These are phyloP conservation scores for Hippocampus abdominalis DNA, from an alignment of 2,113 vertebrate species.

Conservation along the genomic window DNA sequence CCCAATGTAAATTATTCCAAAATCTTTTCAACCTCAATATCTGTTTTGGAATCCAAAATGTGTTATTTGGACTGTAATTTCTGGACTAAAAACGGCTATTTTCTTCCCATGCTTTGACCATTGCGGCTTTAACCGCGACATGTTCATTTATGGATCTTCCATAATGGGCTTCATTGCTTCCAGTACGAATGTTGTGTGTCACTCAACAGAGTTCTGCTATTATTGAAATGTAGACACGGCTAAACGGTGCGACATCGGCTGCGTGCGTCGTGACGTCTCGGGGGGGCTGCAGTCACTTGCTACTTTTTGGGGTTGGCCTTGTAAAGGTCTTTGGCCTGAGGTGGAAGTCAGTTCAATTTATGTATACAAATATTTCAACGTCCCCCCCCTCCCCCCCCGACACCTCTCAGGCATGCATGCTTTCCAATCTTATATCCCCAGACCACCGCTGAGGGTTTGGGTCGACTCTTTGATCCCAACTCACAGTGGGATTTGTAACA, in stretches of 20 bases:
- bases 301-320: neutral
- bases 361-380: slow-evolving; percentile 3
- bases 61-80: neutral
- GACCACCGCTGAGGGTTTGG: slow-evolving; percentile 30
- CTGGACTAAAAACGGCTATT: too few relatives aligned
- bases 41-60: neutral
- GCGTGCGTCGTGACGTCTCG: neutral
- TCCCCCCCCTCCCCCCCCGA: too few relatives aligned
- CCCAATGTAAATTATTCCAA: neutral
- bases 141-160: too few relatives aligned
- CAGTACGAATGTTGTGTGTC: neutral
- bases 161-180: too few relatives aligned
- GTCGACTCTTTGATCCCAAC: slow-evolving; percentile 39
- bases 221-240: neutral
- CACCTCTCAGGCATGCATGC: slow-evolving; percentile 1
- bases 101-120: too few relatives aligned
- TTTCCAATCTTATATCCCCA: slow-evolving; percentile 20
- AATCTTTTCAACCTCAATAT: too few relatives aligned
- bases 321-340: neutral
- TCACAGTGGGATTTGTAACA: slow-evolving; percentile 30
- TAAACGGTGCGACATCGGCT: neutral
- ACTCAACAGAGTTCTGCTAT: too few relatives aligned
- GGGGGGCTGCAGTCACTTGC: neutral
- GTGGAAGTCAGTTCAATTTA: neutral
- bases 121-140: too few relatives aligned